These are phyloP conservation scores for Papilio polytes DNA, from an alignment of 1,140 invertebrate species.

Conservation along the genomic window DNA sequence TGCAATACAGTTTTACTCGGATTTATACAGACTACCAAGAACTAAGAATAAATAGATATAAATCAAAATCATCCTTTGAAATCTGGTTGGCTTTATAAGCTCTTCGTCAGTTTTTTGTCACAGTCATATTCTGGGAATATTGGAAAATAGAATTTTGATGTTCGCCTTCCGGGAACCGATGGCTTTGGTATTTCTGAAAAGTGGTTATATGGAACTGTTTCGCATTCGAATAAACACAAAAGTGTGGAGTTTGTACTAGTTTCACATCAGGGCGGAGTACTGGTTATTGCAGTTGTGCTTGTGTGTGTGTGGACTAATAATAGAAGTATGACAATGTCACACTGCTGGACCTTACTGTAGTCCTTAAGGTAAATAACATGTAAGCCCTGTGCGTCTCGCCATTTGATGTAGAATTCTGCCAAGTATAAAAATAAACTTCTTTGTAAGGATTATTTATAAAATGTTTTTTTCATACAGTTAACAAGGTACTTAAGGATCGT, in stretches of 20 bases:
- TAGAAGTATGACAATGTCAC: too few species aligned
- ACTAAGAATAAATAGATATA: neutral
- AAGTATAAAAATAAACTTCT: neutral
- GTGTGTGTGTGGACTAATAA: too few species aligned
- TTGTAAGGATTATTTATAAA: neutral
- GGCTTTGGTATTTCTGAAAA: neutral
- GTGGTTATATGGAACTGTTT: neutral
- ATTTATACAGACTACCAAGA: neutral
- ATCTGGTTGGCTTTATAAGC: neutral
- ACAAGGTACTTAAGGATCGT: conserved; percentile 28
- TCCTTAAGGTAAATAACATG: neutral
- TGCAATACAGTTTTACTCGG: too few species aligned
- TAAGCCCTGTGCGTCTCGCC: neutral
- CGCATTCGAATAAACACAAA: neutral
- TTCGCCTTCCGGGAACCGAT: neutral
- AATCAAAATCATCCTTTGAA: neutral
- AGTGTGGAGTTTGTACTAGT: neutral
- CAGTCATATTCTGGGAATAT: neutral
- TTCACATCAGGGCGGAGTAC: neutral
- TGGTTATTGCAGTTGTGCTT: too few species aligned
- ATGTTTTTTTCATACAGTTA: conserved; percentile 15
- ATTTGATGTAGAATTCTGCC: neutral
- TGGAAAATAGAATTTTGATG: neutral
- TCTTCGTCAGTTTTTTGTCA: neutral
- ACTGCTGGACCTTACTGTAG: neutral